Percentiles rank a stretch among this genome's conserved stretches.
phyloP scores from a whole-genome alignment of 2,888 invertebrate genomes.

The Macropis europaea region DNA sequence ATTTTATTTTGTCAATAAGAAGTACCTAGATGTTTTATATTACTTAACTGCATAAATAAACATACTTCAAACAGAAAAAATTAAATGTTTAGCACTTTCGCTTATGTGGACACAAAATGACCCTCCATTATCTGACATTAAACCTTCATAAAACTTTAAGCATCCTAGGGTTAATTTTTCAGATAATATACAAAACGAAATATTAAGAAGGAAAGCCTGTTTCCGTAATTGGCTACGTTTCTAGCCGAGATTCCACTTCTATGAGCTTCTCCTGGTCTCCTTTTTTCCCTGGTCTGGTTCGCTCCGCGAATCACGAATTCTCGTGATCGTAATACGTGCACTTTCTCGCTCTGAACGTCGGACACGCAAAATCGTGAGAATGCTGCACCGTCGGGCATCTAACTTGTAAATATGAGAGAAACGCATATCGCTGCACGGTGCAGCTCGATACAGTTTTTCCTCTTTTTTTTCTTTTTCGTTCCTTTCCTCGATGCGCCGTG shows the following conservation, averaged over 20 bases:
- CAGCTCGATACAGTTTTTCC: background rate
- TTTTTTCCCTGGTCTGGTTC: slow-evolving; percentile 16
- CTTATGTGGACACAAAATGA: no score
- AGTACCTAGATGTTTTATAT: no score
- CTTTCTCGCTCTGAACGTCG: slow-evolving; percentile 31
- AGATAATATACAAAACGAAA: background rate
- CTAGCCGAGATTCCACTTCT: background rate
- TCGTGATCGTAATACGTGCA: slow-evolving; percentile 37
- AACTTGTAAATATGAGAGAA: slow-evolving; percentile 28
- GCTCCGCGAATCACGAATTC: slow-evolving; percentile 39
- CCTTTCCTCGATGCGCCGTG: background rate
- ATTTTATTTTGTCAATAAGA: no score
- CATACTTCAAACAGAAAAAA: no score
- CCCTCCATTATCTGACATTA: no score
- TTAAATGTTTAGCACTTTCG: no score
- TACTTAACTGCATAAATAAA: no score
- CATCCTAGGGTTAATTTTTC: no score
- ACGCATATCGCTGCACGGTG: slow-evolving; percentile 8
- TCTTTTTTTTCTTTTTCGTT: no score
- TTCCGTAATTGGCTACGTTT: background rate
- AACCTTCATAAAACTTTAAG: no score
- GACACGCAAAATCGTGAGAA: slow-evolving; percentile 46
- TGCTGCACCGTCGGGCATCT: slow-evolving; percentile 7
- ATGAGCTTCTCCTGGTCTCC: background rate
- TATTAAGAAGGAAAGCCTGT: no score